Conservation (phyloP, 1,140 invertebrate species). For the Oncopodura yosiiana region DNA sequence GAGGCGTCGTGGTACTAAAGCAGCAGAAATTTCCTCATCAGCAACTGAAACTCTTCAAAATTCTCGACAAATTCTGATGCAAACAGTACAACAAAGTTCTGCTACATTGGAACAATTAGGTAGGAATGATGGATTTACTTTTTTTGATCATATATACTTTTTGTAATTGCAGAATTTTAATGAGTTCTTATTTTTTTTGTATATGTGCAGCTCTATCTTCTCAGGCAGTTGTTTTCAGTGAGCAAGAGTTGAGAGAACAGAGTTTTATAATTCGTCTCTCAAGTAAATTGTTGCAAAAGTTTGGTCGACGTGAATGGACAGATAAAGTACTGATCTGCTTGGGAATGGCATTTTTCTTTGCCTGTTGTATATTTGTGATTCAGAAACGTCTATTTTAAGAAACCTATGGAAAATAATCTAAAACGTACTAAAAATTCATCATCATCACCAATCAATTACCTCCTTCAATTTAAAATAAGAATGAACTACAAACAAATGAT, state of each 20-base stretch:
- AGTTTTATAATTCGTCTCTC: constrained; percentile 77
- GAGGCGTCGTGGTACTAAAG: background rate
- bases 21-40: constrained; percentile 11
- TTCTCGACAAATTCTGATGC: constrained; percentile 71
- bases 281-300: constrained; percentile 83
- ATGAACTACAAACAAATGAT: too few species aligned
- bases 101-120: constrained; percentile 71
- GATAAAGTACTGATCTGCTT: constrained; percentile 85
- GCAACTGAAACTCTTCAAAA: constrained; percentile 68
- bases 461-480: too few species aligned
- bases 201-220: constrained; percentile 37
- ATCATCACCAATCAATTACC: too few species aligned
- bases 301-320: constrained; percentile 82
- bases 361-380: constrained; percentile 80
- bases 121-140: constrained; percentile 35
- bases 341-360: constrained; percentile 83
- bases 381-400: constrained; percentile 82
- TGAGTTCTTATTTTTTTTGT: background rate
- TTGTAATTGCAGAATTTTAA: background rate
- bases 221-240: constrained; percentile 51
- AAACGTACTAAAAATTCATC: too few species aligned
- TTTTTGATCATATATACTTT: background rate
- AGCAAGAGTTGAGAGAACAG: constrained; percentile 74
- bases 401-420: too few species aligned
- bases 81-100: constrained; percentile 75